Evolutionary conservation across 1,140 invertebrate genomes (phyloP).

Genomic region (Ceratitis capitata): DNA sequence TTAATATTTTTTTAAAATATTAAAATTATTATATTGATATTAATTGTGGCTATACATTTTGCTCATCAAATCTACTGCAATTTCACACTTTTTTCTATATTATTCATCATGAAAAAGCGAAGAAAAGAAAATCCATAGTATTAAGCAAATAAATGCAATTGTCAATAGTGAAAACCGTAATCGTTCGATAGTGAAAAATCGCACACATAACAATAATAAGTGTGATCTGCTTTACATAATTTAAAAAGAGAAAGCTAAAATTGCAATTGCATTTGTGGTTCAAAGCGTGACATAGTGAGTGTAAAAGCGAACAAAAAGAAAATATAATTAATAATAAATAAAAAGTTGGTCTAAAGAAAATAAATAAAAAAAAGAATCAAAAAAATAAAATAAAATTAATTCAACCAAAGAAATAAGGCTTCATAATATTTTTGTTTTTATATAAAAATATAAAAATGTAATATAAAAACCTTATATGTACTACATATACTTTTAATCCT

Average conservation of each 20-base stretch:
- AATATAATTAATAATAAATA: background rate
- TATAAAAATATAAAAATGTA: no score
- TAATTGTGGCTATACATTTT: no score
- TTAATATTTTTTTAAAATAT: no score
- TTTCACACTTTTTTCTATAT: no score
- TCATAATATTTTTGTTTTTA: background rate
- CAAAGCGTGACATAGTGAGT: background rate
- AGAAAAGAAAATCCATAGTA: no score
- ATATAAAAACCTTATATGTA: no score
- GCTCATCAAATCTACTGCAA: no score
- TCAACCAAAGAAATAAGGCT: background rate
- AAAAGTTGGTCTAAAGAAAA: background rate
- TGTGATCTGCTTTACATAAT: background rate
- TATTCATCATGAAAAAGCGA: no score
- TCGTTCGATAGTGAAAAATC: background rate
- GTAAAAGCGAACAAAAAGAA: background rate
- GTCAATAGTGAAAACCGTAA: slow-evolving; percentile 24
- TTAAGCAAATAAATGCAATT: background rate
- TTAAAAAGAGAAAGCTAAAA: slow-evolving; percentile 8
- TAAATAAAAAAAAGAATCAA: background rate
- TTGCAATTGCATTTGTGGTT: slow-evolving; percentile 1
- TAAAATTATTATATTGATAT: no score
- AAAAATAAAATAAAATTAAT: background rate
- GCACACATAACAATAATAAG: background rate
- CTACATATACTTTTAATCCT: background rate